These are phyloP conservation scores for Microcebus tavaratra DNA, from an alignment of 2,113 vertebrate genomes.

Conservation along the genomic window DNA sequence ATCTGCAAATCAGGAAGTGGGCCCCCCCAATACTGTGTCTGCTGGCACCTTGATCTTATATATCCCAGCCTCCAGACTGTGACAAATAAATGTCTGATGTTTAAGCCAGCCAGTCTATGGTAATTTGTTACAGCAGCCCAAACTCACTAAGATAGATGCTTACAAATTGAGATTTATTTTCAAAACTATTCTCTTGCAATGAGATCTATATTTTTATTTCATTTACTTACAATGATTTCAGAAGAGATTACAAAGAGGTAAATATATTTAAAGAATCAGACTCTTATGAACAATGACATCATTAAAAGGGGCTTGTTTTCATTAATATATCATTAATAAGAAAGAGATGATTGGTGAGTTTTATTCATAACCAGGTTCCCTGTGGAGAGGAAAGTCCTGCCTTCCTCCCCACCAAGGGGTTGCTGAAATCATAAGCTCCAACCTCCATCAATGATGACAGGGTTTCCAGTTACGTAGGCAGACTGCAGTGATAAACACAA, in stretches of 20 bases:
- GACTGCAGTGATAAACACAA: constrained; percentile 86
- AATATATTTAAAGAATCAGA: background rate
- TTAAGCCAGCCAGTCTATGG: background rate
- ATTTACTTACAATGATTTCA: constrained; percentile 25
- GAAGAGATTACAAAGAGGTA: background rate
- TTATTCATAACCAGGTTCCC: background rate
- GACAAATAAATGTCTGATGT: background rate
- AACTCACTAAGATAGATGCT: background rate
- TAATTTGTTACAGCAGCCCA: background rate
- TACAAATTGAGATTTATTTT: constrained; percentile 15
- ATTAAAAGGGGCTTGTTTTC: constrained; percentile 28
- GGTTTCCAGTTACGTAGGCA: constrained; percentile 92
- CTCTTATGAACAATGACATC: background rate
- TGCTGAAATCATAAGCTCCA: constrained; percentile 90
- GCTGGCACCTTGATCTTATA: too few species aligned
- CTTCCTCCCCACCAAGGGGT: background rate
- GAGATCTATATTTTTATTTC: constrained; percentile 19
- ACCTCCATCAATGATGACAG: constrained; percentile 95
- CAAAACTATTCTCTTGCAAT: background rate
- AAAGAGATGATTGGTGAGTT: background rate
- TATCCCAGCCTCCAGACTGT: background rate
- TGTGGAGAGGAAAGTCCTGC: background rate
- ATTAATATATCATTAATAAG: background rate
- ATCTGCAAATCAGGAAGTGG: background rate
- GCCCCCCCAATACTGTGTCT: background rate